Evolutionary conservation across 2,113 vertebrate genomes (phyloP).

Genomic region (Oncorhynchus clarkii): DNA sequence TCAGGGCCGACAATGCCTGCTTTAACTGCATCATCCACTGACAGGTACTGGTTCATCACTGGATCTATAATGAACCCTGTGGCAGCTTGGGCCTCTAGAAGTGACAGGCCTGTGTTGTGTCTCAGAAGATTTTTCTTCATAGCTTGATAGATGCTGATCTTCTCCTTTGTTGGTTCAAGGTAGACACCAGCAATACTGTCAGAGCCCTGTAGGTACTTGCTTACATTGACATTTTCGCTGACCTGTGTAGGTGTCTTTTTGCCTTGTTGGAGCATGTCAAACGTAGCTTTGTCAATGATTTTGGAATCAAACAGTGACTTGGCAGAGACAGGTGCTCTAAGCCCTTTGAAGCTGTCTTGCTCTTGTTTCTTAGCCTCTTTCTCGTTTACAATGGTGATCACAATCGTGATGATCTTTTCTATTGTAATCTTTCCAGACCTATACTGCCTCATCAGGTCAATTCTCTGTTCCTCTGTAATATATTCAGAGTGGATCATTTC

Average conservation of each 20-base stretch:
- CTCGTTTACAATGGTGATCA: constrained; percentile 88
- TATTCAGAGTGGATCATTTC: constrained; percentile 92
- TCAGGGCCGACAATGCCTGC: constrained; percentile 84
- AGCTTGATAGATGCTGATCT: constrained; percentile 87
- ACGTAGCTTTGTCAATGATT: constrained; percentile 83
- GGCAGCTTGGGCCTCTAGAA: constrained; percentile 92
- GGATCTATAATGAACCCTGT: constrained; percentile 89
- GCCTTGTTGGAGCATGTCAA: constrained; percentile 80
- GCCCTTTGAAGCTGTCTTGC: constrained; percentile 83
- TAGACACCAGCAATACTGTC: constrained; percentile 88
- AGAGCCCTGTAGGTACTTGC: constrained; percentile 82
- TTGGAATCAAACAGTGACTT: constrained; percentile 79
- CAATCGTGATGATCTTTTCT: constrained; percentile 89
- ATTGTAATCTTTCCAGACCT: constrained; percentile 88
- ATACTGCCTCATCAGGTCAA: constrained; percentile 87
- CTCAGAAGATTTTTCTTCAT: constrained; percentile 87
- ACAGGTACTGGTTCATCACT: constrained; percentile 73
- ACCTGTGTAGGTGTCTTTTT: constrained; percentile 84
- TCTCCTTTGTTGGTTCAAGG: constrained; percentile 85
- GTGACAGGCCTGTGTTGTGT: constrained; percentile 79
- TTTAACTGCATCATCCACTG: constrained; percentile 88
- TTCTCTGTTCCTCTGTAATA: constrained; percentile 86
- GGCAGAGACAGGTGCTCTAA: constrained; percentile 82
- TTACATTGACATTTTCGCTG: constrained; percentile 74
- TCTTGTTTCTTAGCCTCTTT: constrained; percentile 82